Conservation (phyloP, 1,140 invertebrate species). For the Acromyrmex charruanus region DNA sequence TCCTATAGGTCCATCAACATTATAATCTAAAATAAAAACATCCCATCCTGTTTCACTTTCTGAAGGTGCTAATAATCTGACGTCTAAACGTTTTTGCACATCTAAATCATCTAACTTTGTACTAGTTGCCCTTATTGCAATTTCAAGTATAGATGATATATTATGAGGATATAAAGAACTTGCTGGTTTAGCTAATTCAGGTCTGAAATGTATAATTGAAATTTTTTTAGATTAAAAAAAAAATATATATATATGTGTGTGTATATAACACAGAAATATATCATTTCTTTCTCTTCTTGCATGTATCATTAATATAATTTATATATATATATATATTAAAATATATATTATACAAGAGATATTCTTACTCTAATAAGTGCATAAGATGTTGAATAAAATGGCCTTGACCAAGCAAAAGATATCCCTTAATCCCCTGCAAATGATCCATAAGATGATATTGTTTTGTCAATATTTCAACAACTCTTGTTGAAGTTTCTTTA, state of each 20-base stretch:
- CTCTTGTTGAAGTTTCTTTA: constrained; percentile 94
- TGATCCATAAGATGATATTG: constrained; percentile 97
- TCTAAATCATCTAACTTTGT: constrained; percentile 97
- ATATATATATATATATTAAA: too few species aligned
- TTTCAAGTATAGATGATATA: constrained; percentile 95
- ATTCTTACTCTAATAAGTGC: constrained; percentile 94
- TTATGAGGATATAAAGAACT: constrained; percentile 95
- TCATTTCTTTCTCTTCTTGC: too few species aligned
- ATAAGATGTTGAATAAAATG: constrained; percentile 98
- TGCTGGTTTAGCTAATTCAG: constrained; percentile 96
- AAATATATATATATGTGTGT: not conserved
- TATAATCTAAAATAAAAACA: constrained; percentile 97
- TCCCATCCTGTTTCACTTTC: constrained; percentile 97
- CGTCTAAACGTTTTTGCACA: constrained; percentile 95
- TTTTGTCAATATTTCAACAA: constrained; percentile 94
- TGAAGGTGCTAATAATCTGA: constrained; percentile 92
- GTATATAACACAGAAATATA: not conserved
- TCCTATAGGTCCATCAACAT: constrained; percentile 96
- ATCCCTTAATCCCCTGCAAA: constrained; percentile 95
- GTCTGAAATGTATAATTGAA: constrained; percentile 86
- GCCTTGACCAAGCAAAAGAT: constrained; percentile 97
- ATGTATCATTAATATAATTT: not conserved
- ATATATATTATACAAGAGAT: constrained; percentile 11
- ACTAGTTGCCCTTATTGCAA: constrained; percentile 97
- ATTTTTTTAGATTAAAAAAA: not conserved